Evolutionary conservation across 2,113 vertebrate genomes (phyloP).

Genomic region (Pseudolaguvia tuberculata): DNA sequence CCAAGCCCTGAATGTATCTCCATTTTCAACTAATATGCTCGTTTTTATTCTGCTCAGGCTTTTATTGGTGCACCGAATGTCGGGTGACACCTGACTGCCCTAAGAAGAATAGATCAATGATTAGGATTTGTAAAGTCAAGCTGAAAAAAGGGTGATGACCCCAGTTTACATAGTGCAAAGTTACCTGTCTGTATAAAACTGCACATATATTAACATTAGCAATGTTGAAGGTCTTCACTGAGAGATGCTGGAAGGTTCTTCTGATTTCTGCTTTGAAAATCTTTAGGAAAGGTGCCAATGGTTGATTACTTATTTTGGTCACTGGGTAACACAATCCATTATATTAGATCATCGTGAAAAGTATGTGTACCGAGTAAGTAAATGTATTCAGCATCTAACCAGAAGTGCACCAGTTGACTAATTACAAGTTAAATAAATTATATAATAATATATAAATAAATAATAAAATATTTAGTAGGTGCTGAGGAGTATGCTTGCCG

Average conservation of each 20-base stretch:
- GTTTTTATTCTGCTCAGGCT: constrained; percentile 22
- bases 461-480: no score
- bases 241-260: no score
- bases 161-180: constrained; percentile 24
- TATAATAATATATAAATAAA: no score
- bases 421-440: no score
- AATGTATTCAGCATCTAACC: no score
- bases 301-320: neutral
- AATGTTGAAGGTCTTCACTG: constrained; percentile 14
- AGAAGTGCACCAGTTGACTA: no score
- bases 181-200: constrained; percentile 15
- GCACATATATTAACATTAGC: constrained; percentile 24
- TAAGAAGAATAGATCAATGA: constrained; percentile 10
- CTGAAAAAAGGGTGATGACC: neutral
- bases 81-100: constrained; percentile 10
- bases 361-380: no score
- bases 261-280: no score
- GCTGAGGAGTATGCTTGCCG: no score
- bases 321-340: neutral
- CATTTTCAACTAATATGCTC: constrained; percentile 1
- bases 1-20: neutral
- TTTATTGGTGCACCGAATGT: neutral
- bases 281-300: neutral
- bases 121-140: constrained; percentile 14
- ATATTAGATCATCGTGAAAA: no score